Conservation (phyloP, 2,113 vertebrate species). For the Thomomys bottae region DNA sequence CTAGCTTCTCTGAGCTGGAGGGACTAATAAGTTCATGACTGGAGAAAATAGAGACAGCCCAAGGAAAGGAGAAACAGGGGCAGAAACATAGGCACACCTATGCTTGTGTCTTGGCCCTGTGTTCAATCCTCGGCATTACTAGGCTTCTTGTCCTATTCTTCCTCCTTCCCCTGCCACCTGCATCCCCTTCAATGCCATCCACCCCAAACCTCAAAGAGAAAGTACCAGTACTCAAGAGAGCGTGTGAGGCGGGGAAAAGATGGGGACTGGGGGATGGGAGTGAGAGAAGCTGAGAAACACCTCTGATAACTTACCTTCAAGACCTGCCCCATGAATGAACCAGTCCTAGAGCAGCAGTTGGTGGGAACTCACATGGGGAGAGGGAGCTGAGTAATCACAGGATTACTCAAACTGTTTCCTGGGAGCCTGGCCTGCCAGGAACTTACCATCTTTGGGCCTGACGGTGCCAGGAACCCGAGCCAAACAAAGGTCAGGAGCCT, state of each 20-base stretch:
- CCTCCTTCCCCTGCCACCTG: conserved; percentile 13
- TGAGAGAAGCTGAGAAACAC: conserved; percentile 46
- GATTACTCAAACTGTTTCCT: conserved; percentile 78
- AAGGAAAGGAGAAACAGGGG: neutral
- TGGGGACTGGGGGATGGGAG: neutral
- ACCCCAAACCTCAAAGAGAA: conserved; percentile 68
- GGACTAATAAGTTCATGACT: neutral
- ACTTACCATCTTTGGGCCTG: conserved; percentile 64
- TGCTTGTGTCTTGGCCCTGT: neutral
- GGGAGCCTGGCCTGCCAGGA: conserved; percentile 77
- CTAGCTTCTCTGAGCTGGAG: neutral
- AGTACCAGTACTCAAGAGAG: neutral
- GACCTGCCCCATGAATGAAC: neutral
- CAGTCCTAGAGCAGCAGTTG: conserved; percentile 1
- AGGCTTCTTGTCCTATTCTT: neutral
- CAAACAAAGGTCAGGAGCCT: conserved; percentile 71
- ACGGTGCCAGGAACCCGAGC: conserved; percentile 78
- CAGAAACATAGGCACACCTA: neutral
- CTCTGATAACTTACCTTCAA: neutral
- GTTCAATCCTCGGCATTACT: neutral
- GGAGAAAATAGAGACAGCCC: neutral
- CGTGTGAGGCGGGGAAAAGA: neutral
- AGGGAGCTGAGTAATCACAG: conserved; percentile 79
- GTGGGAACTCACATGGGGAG: conserved; percentile 72
- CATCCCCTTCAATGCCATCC: neutral